Evolutionary conservation across 37 sponge, comb jelly and placozoan species (phyloP), one percentile per base, ranked within the genome.

Genomic region (Chondrilla cf. caribensis): DNA sequence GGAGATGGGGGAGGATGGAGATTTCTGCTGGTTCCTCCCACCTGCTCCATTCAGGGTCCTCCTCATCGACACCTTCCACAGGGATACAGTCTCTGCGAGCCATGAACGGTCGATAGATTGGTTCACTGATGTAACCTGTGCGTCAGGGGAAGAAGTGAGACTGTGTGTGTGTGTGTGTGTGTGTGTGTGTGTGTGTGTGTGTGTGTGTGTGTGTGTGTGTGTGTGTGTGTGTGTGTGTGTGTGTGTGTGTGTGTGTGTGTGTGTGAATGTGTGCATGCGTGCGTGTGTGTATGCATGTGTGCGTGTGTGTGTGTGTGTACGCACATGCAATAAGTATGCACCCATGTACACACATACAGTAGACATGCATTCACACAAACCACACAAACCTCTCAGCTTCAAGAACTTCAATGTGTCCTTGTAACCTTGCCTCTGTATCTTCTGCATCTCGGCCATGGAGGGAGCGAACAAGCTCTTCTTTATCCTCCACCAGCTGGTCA

Each of bases 381-480:
- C 28, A 9, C 39, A 31, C 70, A 28, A 37, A 91, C 91, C 91
- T 81, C 84, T 79, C 24, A n/a, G 47, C 29, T 71, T 62, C 29
- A 91, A 64, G 85, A 84, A 91, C 0, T 82, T 18, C 39, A 83
- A 60, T 19, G 76, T 73, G 11, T 73, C 76, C 21, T 1, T 38
- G 44, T 73, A 73, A 6, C 76, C 76, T 26, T 79, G 76, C 11
- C 84, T 58, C 51, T 59, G 85, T 0, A 91, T 68, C 43, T 75
- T 77, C 73, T 87, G 85, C 38, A 91, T 70, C 41, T 91, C 83
- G 0, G 73, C 73, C 88, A 85, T 84, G 7, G 83, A 64, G n/a
- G 88, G 78, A 42, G 87, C 80, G 32, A 85, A 68, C 19, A 91
- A 66, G 42, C 44, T 9, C 76, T 73, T 39, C 76, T 73, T 73